Percentiles rank a stretch among this genome's conserved stretches.
Evolutionary conservation across 2,113 vertebrate genomes (phyloP).

Genomic region (Coptodon bakossiorum): DNA sequence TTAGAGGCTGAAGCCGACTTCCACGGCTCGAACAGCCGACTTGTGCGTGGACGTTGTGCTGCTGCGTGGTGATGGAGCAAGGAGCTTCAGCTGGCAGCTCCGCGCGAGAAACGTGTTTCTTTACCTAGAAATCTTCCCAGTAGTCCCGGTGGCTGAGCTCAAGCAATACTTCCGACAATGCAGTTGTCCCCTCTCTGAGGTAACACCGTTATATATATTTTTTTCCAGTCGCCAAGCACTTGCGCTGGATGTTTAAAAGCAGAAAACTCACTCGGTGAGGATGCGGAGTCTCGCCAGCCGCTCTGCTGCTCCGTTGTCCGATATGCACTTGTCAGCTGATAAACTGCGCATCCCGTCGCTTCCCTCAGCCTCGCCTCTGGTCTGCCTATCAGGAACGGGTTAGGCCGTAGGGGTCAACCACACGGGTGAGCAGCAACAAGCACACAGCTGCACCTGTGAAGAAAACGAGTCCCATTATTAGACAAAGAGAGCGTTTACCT

Average conservation of each 20-base stretch:
- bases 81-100: constrained; percentile 19
- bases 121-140: constrained; percentile 5
- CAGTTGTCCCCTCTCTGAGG: constrained; percentile 3
- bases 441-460: background rate
- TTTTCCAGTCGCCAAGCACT: background rate
- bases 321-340: constrained; percentile 56
- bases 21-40: background rate
- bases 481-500: background rate
- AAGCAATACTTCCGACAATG: constrained; percentile 25
- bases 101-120: background rate
- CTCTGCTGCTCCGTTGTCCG: constrained; percentile 54
- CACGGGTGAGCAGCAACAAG: background rate
- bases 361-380: constrained; percentile 26
- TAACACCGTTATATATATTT: background rate
- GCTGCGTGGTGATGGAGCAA: background rate
- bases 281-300: constrained; percentile 28
- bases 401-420: constrained; percentile 11
- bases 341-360: constrained; percentile 60
- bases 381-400: constrained; percentile 33
- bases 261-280: constrained; percentile 1
- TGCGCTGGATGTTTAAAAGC: background rate
- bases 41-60: background rate
- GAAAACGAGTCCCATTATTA: background rate
- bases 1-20: background rate
- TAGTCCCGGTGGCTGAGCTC: background rate